Percentiles rank a stretch among this genome's conserved stretches.
These are phyloP conservation scores for Drosophila ambigua DNA, from an alignment of 1,140 invertebrate genomes.

Conservation along the genomic window DNA sequence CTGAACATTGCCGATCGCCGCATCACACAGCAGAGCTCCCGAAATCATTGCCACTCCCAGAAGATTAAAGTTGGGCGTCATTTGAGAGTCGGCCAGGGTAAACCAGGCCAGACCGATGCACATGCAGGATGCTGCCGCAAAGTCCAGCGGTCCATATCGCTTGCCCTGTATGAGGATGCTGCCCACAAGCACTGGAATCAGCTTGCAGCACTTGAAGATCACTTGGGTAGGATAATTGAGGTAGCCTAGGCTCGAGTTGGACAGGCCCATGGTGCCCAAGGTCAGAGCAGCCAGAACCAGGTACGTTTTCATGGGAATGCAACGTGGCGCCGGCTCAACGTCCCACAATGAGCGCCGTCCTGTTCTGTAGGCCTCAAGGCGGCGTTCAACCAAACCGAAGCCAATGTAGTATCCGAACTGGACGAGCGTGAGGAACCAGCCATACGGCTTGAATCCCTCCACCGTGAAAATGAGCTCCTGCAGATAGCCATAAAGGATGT, in stretches of 20 bases:
- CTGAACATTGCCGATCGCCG: slow-evolving; percentile 97
- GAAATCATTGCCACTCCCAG: slow-evolving; percentile 94
- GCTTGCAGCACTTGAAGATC: slow-evolving; percentile 98
- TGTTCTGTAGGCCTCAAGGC: slow-evolving; percentile 85
- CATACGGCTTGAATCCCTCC: slow-evolving; percentile 94
- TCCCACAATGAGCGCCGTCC: slow-evolving; percentile 49
- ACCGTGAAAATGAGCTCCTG: slow-evolving; percentile 96
- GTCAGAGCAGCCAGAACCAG: slow-evolving; percentile 93
- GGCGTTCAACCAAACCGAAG: slow-evolving; percentile 91
- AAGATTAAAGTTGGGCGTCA: slow-evolving; percentile 94
- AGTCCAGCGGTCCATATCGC: slow-evolving; percentile 92
- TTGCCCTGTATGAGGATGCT: slow-evolving; percentile 96
- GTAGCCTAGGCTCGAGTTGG: slow-evolving; percentile 97
- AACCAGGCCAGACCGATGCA: slow-evolving; percentile 96
- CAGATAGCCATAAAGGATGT: slow-evolving; percentile 95
- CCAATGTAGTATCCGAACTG: slow-evolving; percentile 95
- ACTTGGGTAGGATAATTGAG: slow-evolving; percentile 97
- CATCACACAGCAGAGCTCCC: slow-evolving; percentile 94
- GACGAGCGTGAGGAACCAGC: slow-evolving; percentile 96
- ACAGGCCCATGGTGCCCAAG: slow-evolving; percentile 97
- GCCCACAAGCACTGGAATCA: slow-evolving; percentile 97
- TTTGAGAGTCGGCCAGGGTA: slow-evolving; percentile 94
- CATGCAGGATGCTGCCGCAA: slow-evolving; percentile 93
- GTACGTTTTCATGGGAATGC: slow-evolving; percentile 93
- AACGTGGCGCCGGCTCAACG: slow-evolving; percentile 87